Percentiles rank a stretch among this genome's conserved stretches.
Conservation (phyloP, 2,113 vertebrate genomes). For the Microtus pennsylvanicus region DNA sequence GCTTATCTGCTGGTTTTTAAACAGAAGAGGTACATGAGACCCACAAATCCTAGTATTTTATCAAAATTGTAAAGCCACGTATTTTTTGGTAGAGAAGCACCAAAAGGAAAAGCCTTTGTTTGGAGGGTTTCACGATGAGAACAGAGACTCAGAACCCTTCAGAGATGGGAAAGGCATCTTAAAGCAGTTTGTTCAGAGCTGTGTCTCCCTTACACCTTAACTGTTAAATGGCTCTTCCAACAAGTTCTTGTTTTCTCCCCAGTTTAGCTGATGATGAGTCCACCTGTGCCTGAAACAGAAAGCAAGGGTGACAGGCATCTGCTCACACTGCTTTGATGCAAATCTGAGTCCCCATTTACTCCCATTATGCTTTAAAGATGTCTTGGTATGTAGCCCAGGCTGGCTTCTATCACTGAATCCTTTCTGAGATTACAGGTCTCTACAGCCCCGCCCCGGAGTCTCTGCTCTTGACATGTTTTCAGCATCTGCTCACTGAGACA, state of each 20-base stretch:
- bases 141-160: conserved; percentile 50
- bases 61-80: conserved; percentile 50
- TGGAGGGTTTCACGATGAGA: conserved; percentile 61
- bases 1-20: background rate
- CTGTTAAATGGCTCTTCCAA: conserved; percentile 44
- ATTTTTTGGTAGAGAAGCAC: conserved; percentile 67
- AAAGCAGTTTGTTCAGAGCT: conserved; percentile 39
- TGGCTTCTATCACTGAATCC: background rate
- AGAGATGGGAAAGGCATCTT: conserved; percentile 61
- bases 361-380: background rate
- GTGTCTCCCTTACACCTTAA: conserved; percentile 29
- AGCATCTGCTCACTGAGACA: conserved; percentile 8
- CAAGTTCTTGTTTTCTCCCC: background rate
- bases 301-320: background rate
- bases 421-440: background rate
- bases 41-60: background rate
- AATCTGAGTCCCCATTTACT: background rate
- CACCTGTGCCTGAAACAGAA: conserved; percentile 78
- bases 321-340: background rate
- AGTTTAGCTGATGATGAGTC: background rate
- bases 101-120: conserved; percentile 61
- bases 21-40: background rate
- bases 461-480: background rate
- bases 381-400: background rate
- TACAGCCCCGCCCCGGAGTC: background rate